A percentile compares a stretch with the other conserved stretches of the same genome.
phyloP scores from a whole-genome alignment of 1,140 invertebrate species.

The Scylla paramamosain region DNA sequence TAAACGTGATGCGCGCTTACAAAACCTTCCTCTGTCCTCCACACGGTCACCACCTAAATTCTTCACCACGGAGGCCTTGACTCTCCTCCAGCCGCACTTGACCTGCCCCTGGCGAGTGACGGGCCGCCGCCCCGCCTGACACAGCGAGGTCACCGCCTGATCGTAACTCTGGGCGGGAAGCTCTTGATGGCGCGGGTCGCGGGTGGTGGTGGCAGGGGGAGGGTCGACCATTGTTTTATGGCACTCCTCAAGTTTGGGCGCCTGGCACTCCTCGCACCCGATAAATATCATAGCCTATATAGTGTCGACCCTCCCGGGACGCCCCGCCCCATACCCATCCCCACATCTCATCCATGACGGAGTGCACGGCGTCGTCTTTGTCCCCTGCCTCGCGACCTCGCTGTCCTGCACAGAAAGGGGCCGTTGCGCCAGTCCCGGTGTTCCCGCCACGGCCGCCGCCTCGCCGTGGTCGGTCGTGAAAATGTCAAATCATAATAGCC shows the following conservation, averaged over 20 bases:
- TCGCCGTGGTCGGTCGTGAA: slow-evolving; percentile 28
- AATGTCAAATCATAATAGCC: slow-evolving; percentile 61
- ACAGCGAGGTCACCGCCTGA: slow-evolving; percentile 55
- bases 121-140: slow-evolving; percentile 29
- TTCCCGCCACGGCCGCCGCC: background rate
- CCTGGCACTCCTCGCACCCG: slow-evolving; percentile 25
- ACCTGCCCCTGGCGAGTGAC: slow-evolving; percentile 15
- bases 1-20: background rate
- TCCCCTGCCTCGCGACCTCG: background rate
- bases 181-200: slow-evolving; percentile 63
- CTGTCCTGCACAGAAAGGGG: background rate
- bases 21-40: background rate
- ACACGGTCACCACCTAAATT: background rate
- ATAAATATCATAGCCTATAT: slow-evolving; percentile 65
- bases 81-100: background rate
- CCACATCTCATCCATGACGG: slow-evolving; percentile 25
- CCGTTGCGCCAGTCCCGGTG: background rate
- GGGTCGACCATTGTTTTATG: slow-evolving; percentile 72
- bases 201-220: slow-evolving; percentile 69
- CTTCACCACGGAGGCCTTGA: background rate
- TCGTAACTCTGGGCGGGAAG: slow-evolving; percentile 56
- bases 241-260: slow-evolving; percentile 61
- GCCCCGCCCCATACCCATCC: background rate
- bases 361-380: background rate
- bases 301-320: background rate